Percentiles rank a stretch among this genome's conserved stretches.
Evolutionary conservation across 2,797 vertebrate species (phyloP).

Genomic region (Anniella stebbinsi): DNA sequence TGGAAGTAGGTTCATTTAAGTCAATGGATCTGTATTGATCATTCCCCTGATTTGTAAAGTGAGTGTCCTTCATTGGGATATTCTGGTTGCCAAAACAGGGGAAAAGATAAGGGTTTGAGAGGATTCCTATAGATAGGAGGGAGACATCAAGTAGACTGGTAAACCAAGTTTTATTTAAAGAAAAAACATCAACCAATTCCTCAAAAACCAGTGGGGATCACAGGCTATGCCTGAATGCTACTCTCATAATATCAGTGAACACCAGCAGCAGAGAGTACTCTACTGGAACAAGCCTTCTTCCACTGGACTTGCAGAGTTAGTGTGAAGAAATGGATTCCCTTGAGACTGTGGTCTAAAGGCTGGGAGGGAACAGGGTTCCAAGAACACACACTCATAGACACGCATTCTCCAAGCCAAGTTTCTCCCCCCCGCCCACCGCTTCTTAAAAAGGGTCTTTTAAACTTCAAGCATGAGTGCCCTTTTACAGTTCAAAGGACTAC

Average conservation of each 20-base stretch:
- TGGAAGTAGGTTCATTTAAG: neutral
- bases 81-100: neutral
- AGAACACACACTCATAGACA: neutral
- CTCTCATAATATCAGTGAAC: neutral
- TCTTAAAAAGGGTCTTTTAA: neutral
- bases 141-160: neutral
- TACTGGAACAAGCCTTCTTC: neutral
- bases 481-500: neutral
- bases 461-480: neutral
- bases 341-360: neutral
- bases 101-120: neutral
- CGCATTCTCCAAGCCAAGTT: neutral
- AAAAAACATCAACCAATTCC: neutral
- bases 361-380: neutral
- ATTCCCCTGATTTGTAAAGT: neutral
- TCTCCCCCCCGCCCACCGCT: neutral
- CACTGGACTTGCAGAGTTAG: neutral
- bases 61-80: neutral
- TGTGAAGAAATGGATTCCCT: neutral
- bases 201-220: neutral
- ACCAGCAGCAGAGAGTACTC: neutral
- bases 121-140: neutral
- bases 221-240: neutral
- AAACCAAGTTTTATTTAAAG: neutral
- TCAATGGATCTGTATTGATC: neutral